These are phyloP conservation scores for Lanistes nyassanus DNA, from an alignment of 1,140 invertebrate species.

Conservation along the genomic window DNA sequence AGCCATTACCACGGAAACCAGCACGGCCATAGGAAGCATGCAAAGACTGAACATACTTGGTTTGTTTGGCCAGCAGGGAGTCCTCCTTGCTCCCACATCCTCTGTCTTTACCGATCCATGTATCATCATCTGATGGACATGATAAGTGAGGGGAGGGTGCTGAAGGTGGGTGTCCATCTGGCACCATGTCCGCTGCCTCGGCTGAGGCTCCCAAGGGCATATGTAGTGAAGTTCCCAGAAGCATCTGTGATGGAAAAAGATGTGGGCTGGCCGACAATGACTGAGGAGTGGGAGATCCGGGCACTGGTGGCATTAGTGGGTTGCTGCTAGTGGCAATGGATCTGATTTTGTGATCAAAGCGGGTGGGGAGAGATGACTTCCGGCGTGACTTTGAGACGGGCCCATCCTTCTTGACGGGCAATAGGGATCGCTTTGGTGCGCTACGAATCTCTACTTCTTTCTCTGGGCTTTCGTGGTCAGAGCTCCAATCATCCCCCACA, in stretches of 20 bases:
- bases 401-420: slow-evolving; percentile 34
- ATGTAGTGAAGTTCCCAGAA: too few species aligned
- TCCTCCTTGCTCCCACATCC: background rate
- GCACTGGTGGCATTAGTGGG: background rate
- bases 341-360: background rate
- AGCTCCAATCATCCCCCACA: slow-evolving; percentile 8
- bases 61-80: background rate
- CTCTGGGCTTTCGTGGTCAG: slow-evolving; percentile 3
- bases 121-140: too few species aligned
- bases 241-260: background rate
- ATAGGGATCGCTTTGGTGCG: slow-evolving; percentile 46
- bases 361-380: slow-evolving; percentile 44
- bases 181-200: too few species aligned
- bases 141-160: too few species aligned
- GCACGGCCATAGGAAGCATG: slow-evolving; percentile 11
- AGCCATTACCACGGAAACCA: slow-evolving; percentile 2
- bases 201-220: too few species aligned
- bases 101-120: too few species aligned
- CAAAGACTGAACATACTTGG: slow-evolving; percentile 5
- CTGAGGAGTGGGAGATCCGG: background rate
- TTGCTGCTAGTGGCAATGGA: background rate
- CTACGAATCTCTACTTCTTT: slow-evolving; percentile 39
- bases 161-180: too few species aligned
- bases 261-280: background rate
- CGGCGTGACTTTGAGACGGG: slow-evolving; percentile 37